Base-by-base conservation (phyloP, 2,888 invertebrate species). In the Metalampra italica region DNA sequence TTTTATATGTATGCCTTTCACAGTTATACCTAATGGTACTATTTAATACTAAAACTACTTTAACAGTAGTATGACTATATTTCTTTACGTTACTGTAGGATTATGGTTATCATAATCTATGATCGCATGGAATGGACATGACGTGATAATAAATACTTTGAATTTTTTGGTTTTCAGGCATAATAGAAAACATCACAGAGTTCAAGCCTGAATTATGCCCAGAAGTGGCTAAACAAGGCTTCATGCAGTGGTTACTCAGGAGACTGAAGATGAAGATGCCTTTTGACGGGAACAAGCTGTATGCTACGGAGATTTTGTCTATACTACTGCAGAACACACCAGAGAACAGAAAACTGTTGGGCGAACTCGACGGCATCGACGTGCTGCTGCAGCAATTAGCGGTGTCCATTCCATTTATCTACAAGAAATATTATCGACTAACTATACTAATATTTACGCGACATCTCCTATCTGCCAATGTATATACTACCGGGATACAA, bases 361-460 rank as follows among this genome's bases (percentile, higher is more conserved):
- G 98, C n/a, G 96, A 97, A 66, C 78, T 97, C 40, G 98, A 99
- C 73, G 98, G 98, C 3, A 98, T 99, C 66, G 99, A 99, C 90
- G 95, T 97, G 34, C 84, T 99, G 42, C 89, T 99, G 9, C 98
- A 98, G 81, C 99, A 98, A 75, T 88, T 98, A 55, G 98, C 98
- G 62, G 94, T 96, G 83, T 85, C 11, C 5, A n/a, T 32, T 32
- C 8, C n/a, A n/a, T n/a, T n/a, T n/a, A n/a, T n/a, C n/a, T n/a
- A n/a, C n/a, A n/a, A n/a, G n/a, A n/a, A n/a, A n/a, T n/a, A n/a
- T n/a, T n/a, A n/a, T n/a, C n/a, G n/a, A n/a, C n/a, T n/a, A n/a
- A n/a, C n/a, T n/a, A n/a, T n/a, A n/a, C n/a, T n/a, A n/a, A n/a
- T n/a, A n/a, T n/a, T n/a, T n/a, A n/a, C n/a, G n/a, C n/a, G n/a